Evolutionary conservation across 2,888 invertebrate genomes (phyloP).

Genomic region (Caenorhabditis sinica): DNA sequence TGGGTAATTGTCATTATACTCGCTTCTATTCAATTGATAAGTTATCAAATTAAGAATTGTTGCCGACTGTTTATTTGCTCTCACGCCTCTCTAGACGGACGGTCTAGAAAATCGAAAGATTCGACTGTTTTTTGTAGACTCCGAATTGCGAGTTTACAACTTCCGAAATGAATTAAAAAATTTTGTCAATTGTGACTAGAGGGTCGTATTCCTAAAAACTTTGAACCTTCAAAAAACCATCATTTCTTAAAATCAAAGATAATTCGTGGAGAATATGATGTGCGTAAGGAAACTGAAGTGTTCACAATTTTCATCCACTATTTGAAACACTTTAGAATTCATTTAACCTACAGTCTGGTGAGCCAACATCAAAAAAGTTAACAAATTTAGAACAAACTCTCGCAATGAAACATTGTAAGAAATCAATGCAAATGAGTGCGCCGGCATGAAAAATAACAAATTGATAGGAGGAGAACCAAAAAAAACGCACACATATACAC

Average conservation of each 20-base stretch:
- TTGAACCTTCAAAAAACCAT: too few species aligned
- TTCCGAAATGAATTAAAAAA: neutral
- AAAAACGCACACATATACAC: neutral
- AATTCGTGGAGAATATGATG: too few species aligned
- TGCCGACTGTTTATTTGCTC: slow-evolving; percentile 48
- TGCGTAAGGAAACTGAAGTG: too few species aligned
- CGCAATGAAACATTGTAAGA: neutral
- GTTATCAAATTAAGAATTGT: slow-evolving; percentile 42
- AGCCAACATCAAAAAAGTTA: too few species aligned
- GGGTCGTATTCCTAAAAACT: too few species aligned
- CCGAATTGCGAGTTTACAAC: neutral
- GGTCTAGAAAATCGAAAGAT: slow-evolving; percentile 9
- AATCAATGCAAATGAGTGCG: slow-evolving; percentile 3
- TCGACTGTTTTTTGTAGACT: neutral
- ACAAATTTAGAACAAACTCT: neutral
- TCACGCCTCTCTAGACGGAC: slow-evolving; percentile 36
- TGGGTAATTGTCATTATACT: slow-evolving; percentile 49
- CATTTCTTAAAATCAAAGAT: neutral
- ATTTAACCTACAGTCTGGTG: too few species aligned
- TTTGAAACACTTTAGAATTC: too few species aligned
- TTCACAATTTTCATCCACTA: too few species aligned
- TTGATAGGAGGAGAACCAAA: slow-evolving; percentile 11
- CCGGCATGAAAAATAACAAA: slow-evolving; percentile 6
- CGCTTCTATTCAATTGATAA: slow-evolving; percentile 45
- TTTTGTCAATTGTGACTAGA: neutral